Percentiles rank a stretch among this genome's conserved stretches.
These are phyloP conservation scores for Catostomus latipinnis DNA, from an alignment of 2,797 vertebrate genomes.

Conservation along the genomic window DNA sequence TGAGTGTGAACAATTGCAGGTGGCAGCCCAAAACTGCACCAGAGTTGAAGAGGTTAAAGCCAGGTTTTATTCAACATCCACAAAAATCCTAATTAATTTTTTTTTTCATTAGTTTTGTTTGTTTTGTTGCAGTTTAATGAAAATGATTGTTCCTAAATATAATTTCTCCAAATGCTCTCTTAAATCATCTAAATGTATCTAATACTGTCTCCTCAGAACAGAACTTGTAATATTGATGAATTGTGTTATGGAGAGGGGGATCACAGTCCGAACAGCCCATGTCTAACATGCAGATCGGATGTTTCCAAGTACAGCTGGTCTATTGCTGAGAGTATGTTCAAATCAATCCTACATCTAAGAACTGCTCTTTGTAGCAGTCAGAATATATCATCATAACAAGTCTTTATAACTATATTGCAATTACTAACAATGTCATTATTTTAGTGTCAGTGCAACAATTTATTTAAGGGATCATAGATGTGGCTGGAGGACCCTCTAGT, in stretches of 20 bases:
- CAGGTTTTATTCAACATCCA: background rate
- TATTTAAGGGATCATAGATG: background rate
- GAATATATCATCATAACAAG: too few relatives aligned
- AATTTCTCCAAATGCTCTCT: background rate
- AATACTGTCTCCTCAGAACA: slow-evolving; percentile 77
- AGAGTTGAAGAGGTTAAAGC: background rate
- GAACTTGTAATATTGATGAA: slow-evolving; percentile 86
- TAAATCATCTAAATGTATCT: background rate
- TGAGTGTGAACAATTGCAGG: too few relatives aligned
- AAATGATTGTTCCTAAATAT: background rate
- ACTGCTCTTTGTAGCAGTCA: too few relatives aligned
- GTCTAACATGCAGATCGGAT: slow-evolving; percentile 84
- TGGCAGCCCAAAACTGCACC: too few relatives aligned
- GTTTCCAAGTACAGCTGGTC: slow-evolving; percentile 87
- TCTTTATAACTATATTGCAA: too few relatives aligned
- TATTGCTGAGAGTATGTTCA: slow-evolving; percentile 80
- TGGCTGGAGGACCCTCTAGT: background rate
- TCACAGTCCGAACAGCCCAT: slow-evolving; percentile 81
- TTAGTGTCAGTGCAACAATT: background rate
- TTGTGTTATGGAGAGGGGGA: slow-evolving; percentile 85
- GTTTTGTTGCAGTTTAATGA: background rate
- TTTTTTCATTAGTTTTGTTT: background rate
- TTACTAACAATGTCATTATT: background rate
- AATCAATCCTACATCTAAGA: background rate
- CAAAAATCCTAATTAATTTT: background rate